Evolutionary conservation across 2,113 vertebrate species (phyloP).

Genomic region (Australoheros scitulus): DNA sequence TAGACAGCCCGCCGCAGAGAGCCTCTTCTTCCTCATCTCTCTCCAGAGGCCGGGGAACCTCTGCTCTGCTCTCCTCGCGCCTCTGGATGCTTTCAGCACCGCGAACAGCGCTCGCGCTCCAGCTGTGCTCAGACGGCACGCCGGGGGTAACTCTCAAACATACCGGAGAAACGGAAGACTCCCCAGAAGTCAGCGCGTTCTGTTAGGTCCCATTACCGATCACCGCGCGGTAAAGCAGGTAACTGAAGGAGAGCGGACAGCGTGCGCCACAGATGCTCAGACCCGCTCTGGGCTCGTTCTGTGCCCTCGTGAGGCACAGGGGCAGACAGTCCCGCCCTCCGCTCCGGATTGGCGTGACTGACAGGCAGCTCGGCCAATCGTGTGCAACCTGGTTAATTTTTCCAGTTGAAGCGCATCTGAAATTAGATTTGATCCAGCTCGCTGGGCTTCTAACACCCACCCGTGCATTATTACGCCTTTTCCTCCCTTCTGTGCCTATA

Average conservation of each 20-base stretch:
- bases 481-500: background rate
- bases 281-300: conserved; percentile 13
- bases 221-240: background rate
- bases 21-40: conserved; percentile 31
- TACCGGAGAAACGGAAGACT: background rate
- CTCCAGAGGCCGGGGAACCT: background rate
- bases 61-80: background rate
- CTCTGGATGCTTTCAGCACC: conserved; percentile 36
- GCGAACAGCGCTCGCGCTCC: conserved; percentile 34
- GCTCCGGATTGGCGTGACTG: conserved; percentile 15
- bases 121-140: conserved; percentile 29
- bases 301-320: conserved; percentile 1
- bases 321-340: conserved; percentile 31
- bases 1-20: conserved; percentile 23
- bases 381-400: background rate
- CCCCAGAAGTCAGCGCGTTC: background rate
- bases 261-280: conserved; percentile 28
- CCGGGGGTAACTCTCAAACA: conserved; percentile 6
- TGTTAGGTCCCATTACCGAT: background rate
- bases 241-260: background rate
- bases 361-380: conserved; percentile 27
- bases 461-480: conserved; percentile 8
- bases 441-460: background rate
- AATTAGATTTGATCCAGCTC: conserved; percentile 15
- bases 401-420: conserved; percentile 24